Base-by-base conservation (phyloP, 2,113 vertebrate genomes). In the Collichthys lucidus region DNA sequence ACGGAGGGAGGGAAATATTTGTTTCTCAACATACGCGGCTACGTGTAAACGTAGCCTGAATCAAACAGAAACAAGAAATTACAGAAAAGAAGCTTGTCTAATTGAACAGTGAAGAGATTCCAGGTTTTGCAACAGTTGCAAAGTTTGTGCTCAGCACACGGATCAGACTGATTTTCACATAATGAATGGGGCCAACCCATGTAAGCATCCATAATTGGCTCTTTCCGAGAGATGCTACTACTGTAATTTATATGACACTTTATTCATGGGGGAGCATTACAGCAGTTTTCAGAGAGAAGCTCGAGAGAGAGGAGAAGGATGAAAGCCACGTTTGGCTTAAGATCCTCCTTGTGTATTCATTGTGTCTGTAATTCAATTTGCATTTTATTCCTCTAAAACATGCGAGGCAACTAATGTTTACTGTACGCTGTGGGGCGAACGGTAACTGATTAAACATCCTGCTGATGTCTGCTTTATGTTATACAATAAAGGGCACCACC, bases 381-480 rank as follows among this genome's bases (percentile, higher is more conserved):
- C 11, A 4, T n/a, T 31, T 49, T 46, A 15, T 29, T 14, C 12
- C 42, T 19, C 77, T 4, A 22, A 16, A 42, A 29, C n/a, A 44
- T 8, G 20, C 14, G 22, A 15, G 35, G 11, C 3, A 60, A 56
- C 10, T 19, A 63, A 22, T 29, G 8, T 10, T 35, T 20, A n/a
- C 14, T 53, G 16, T 59, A 11, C 11, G 35, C 7, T n/a, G 19
- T 15, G 14, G 20, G 40, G 63, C 29, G 46, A 66, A 68, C 31
- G 5, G n/a, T 57, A 24, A 46, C 68, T 17, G 7, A 26, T 26
- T 26, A 14, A 2, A 56, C 16, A 55, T 80, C 49, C 22, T 16
- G 22, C 19, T 68, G 35, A 71, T 26, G 53, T 59, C 47, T 65
- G 67, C 42, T 84, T 74, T 49, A 49, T 71, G 42, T 26, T 26